Evolutionary conservation across 2,888 invertebrate genomes (phyloP).

Genomic region (Embidobia sp.): DNA sequence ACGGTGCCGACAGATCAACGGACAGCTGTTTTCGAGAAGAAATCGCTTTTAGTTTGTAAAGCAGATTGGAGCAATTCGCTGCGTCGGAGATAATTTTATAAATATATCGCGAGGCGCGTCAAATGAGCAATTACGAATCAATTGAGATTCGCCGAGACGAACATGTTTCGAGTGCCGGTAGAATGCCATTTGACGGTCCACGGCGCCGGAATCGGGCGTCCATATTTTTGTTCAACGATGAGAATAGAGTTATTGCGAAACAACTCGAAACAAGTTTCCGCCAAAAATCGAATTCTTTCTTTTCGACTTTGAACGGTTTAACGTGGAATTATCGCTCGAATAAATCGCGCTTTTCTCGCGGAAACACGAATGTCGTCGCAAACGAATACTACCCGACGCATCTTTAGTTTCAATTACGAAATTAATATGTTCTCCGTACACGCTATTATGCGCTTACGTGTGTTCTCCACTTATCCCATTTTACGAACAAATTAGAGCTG

Average conservation of each 20-base stretch:
- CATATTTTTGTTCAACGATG: too few species aligned
- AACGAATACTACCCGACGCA: constrained; percentile 23
- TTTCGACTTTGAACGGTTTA: background rate
- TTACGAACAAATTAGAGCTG: constrained; percentile 46
- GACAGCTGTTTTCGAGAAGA: constrained; percentile 55
- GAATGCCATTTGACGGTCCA: too few species aligned
- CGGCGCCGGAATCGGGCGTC: too few species aligned
- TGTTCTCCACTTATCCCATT: constrained; percentile 26
- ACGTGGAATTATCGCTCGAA: constrained; percentile 2
- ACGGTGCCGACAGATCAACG: constrained; percentile 45
- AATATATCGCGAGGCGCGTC: constrained; percentile 21
- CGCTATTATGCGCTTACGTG: constrained; percentile 16
- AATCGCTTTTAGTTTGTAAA: constrained; percentile 53
- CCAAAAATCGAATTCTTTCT: background rate
- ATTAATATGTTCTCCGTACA: constrained; percentile 36
- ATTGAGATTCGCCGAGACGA: too few species aligned
- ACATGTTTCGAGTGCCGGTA: too few species aligned
- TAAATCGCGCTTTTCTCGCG: constrained; percentile 10
- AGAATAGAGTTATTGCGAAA: too few species aligned
- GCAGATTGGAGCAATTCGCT: constrained; percentile 41
- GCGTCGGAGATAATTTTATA: constrained; percentile 22
- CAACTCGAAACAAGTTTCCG: too few species aligned
- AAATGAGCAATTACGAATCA: background rate
- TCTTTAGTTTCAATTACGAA: constrained; percentile 47
- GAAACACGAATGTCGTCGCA: constrained; percentile 7